Evolutionary conservation across 1,140 invertebrate species (phyloP), one percentile per base, ranked within the genome.

Genomic region (Atta texana): DNA sequence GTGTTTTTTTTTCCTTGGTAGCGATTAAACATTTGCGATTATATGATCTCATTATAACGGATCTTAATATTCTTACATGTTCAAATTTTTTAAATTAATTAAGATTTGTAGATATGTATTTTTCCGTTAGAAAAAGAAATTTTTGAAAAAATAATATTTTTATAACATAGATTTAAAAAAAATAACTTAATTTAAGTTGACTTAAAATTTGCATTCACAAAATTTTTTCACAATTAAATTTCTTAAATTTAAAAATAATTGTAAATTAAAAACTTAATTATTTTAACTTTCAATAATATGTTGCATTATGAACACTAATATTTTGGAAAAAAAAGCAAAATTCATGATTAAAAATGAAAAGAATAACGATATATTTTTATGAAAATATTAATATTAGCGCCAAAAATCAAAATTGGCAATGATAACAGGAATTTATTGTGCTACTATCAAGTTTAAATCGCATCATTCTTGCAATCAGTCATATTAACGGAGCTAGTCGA

Each of bases 401-500:
- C 14, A 12, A 16, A 16, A 69, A 39, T 57, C 16, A 21, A 28
- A 71, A 44, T 24, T 44, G 21, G 8, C 2, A 59, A 71, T 71
- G 44, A 44, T 49, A 16, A 71, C n/a, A 44, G 1, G 2, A 61
- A 63, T 24, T 10, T 63, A n/a, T 61, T 18, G 28, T 49, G 66
- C 66, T 28, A 24, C 21, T 6, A 21, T 2, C 39, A 21, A 12
- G 14, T 24, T 82, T 49, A 74, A 84, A 84, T 84, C 69, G 18
- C 80, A 61, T 63, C 14, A 21, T 75, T 84, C 55, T 49, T 68
- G 69, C 57, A 49, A 84, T 84, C 80, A 84, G 69, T 63, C 51
- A 75, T 14, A 39, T 84, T 84, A 84, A 75, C 69, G 80, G 69
- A 75, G 69, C 31, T 4, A 53, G 80, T 75, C 51, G 69, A 84